Percentiles rank a stretch among this genome's conserved stretches.
Conservation (phyloP, 2,113 vertebrate species). For the Capreolus pygargus region DNA sequence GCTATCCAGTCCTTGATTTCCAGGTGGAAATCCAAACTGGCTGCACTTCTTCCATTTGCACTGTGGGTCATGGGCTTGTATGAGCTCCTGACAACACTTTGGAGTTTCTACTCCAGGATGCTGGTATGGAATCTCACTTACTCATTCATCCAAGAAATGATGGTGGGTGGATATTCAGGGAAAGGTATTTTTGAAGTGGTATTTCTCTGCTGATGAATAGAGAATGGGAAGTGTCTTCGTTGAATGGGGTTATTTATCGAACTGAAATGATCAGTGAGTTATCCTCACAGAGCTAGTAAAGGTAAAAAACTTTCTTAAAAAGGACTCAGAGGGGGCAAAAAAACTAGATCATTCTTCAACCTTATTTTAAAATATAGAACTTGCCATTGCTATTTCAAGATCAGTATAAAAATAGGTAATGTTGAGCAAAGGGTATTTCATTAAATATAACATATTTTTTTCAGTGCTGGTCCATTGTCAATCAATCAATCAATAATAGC, state of each 20-base stretch:
- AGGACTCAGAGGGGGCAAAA: neutral
- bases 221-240: neutral
- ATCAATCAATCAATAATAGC: neutral
- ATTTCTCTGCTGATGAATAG: neutral
- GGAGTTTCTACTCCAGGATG: neutral
- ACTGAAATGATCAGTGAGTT: neutral
- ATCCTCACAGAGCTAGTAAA: neutral
- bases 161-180: neutral
- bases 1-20: neutral
- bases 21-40: neutral
- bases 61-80: neutral
- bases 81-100: neutral
- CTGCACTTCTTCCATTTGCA: neutral
- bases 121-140: neutral
- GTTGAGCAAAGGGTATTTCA: neutral
- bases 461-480: neutral
- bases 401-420: conserved; percentile 55
- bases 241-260: neutral
- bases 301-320: conserved; percentile 16
- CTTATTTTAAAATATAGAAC: conserved; percentile 44
- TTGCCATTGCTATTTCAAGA: conserved; percentile 55
- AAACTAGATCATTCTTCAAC: conserved; percentile 61
- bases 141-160: neutral
- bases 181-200: neutral
- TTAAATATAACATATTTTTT: conserved; percentile 14